Conservation (phyloP, 2,113 vertebrate genomes). For the Siniperca chuatsi region DNA sequence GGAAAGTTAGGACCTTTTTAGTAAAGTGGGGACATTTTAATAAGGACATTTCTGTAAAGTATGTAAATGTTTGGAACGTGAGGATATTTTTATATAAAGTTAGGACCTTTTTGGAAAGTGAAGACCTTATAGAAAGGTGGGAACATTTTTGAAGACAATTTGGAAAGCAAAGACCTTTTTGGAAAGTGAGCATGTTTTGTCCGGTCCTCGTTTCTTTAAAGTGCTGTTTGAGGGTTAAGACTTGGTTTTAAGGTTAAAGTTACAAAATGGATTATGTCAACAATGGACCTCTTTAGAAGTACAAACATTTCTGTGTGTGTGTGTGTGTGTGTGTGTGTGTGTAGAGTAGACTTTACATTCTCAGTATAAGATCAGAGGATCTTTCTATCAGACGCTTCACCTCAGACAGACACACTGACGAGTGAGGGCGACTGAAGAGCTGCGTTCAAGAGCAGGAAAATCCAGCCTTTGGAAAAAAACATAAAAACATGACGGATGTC, state of each 20-base stretch:
- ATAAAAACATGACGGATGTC: no score
- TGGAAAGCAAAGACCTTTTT: no score
- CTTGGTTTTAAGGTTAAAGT: no score
- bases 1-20: background rate
- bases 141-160: no score
- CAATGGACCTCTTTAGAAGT: background rate
- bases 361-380: background rate
- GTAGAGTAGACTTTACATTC: slow-evolving; percentile 4
- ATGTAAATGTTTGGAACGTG: background rate
- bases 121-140: no score
- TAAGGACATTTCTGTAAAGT: background rate
- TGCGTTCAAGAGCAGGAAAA: background rate
- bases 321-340: background rate
- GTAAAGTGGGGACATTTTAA: background rate
- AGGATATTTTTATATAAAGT: no score
- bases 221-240: no score
- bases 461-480: background rate
- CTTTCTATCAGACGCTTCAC: background rate
- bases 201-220: no score
- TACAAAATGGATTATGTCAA: background rate
- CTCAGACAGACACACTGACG: background rate
- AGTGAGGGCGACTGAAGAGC: slow-evolving; percentile 12
- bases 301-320: background rate
- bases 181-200: no score
- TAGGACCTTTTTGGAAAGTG: no score